Conservation (phyloP, 2,113 vertebrate species). For the Dicentrarchus labrax region DNA sequence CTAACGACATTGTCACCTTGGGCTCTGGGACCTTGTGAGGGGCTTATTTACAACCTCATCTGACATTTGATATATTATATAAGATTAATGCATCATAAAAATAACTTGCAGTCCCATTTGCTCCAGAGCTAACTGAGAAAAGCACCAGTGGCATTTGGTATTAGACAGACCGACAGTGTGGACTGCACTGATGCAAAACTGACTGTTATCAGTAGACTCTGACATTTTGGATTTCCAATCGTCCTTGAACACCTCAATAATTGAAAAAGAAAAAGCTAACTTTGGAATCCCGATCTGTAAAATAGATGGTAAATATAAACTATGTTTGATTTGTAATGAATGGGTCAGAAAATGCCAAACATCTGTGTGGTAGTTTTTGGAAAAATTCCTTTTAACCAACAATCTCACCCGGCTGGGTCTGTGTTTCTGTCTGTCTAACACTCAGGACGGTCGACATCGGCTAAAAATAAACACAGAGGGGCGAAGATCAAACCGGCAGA, state of each 20-base stretch:
- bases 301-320: background rate
- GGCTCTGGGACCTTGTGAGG: background rate
- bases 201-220: background rate
- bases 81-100: background rate
- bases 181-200: background rate
- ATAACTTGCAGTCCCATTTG: background rate
- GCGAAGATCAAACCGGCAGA: constrained; percentile 7
- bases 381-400: background rate
- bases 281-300: no score
- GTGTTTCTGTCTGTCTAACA: constrained; percentile 14
- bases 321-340: background rate
- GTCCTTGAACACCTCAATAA: background rate
- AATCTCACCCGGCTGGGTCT: background rate
- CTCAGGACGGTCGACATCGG: background rate
- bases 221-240: background rate
- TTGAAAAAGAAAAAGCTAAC: no score
- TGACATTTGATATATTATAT: background rate
- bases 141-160: background rate
- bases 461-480: constrained; percentile 12
- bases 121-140: background rate
- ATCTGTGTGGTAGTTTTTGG: background rate
- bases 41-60: background rate
- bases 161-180: background rate
- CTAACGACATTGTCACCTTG: background rate
- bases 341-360: background rate